Conservation (phyloP, 2,113 vertebrate species). For the Aix galericulata region DNA sequence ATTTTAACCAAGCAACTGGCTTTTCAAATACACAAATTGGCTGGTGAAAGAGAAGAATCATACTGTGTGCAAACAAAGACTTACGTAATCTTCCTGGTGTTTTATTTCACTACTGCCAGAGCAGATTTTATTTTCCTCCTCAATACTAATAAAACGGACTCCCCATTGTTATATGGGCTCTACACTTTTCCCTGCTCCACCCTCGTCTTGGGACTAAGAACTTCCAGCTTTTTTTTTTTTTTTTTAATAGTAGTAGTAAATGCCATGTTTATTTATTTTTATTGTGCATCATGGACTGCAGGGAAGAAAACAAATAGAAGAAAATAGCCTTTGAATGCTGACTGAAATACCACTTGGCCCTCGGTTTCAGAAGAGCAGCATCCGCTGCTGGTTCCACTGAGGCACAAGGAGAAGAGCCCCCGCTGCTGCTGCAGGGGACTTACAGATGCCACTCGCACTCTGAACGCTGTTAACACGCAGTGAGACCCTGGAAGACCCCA, state of each 20-base stretch:
- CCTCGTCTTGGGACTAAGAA: conserved; percentile 16
- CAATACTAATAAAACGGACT: conserved; percentile 40
- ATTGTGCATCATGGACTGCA: not conserved
- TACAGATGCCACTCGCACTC: too few relatives aligned
- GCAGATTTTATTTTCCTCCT: conserved; percentile 61
- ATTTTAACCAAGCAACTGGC: conserved; percentile 57
- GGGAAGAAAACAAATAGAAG: not conserved
- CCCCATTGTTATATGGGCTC: conserved; percentile 56
- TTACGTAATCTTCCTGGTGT: conserved; percentile 62
- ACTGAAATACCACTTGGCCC: not conserved
- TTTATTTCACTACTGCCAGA: conserved; percentile 54
- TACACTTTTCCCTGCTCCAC: conserved; percentile 48
- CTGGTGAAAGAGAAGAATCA: conserved; percentile 63
- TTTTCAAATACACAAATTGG: conserved; percentile 63
- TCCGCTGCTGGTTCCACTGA: not conserved
- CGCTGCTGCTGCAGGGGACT: accelerated
- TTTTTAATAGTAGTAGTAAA: conserved; percentile 20
- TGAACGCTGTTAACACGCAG: accelerated
- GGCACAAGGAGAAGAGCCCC: not conserved
- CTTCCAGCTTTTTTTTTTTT: not conserved
- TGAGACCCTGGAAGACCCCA: not conserved
- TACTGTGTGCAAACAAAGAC: conserved; percentile 69
- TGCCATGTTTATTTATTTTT: not conserved
- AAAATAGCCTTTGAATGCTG: not conserved
- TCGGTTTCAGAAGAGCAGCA: not conserved